A percentile compares a stretch with the other conserved stretches of the same genome.
These are phyloP conservation scores for Acromyrmex heyeri DNA, from an alignment of 1,140 invertebrate species.

Conservation along the genomic window DNA sequence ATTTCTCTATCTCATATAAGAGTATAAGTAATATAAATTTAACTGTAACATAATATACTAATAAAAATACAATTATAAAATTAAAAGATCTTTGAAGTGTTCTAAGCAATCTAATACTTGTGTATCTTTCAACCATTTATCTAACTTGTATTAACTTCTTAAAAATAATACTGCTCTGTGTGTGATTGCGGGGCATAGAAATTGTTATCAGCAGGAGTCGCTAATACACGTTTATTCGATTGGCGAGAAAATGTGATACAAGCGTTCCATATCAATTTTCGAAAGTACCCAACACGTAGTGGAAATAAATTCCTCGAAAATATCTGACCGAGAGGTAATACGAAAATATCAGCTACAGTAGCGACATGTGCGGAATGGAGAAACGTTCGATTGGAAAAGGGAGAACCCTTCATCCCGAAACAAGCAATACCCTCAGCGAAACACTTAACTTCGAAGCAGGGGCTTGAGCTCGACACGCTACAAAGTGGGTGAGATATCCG, in stretches of 20 bases:
- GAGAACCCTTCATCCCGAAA: neutral
- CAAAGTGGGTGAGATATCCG: neutral
- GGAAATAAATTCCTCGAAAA: conserved; percentile 48
- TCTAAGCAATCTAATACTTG: no score
- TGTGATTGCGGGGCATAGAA: neutral
- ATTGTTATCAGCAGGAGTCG: neutral
- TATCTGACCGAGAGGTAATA: conserved; percentile 25
- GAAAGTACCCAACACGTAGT: conserved; percentile 32
- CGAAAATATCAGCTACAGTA: neutral
- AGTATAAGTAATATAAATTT: no score
- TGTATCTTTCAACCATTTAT: no score
- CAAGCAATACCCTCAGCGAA: neutral
- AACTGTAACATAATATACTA: no score
- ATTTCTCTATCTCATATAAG: no score
- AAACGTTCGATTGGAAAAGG: conserved; percentile 32
- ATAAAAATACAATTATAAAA: no score
- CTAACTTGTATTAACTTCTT: neutral
- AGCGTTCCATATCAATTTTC: conserved; percentile 25
- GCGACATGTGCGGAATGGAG: conserved; percentile 26
- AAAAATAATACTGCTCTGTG: neutral
- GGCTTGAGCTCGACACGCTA: neutral
- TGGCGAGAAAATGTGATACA: neutral
- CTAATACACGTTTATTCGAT: neutral
- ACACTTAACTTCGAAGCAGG: neutral
- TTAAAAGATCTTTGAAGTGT: no score